phyloP scores from a whole-genome alignment of 2,797 vertebrate genomes.

The Galagoides demidoff region DNA sequence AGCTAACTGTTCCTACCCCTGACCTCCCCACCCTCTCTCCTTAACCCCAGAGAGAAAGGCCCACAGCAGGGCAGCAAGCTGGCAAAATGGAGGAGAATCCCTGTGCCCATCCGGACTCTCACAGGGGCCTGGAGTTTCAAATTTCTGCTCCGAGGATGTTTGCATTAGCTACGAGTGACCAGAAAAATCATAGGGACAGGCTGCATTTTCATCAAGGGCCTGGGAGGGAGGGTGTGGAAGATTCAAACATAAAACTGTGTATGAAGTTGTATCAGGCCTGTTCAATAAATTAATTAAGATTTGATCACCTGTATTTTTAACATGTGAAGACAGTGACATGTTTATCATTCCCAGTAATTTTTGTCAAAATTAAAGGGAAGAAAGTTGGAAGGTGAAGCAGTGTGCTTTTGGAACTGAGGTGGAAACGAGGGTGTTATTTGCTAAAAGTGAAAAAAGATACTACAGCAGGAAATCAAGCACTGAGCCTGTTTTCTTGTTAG shows the following conservation, averaged over 20 bases:
- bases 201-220: background rate
- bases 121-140: accelerated
- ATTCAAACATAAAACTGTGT: background rate
- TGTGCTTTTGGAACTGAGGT: background rate
- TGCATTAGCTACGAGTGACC: background rate
- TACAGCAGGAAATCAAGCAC: background rate
- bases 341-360: background rate
- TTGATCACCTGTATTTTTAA: conserved; percentile 41
- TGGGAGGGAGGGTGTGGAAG: background rate
- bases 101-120: background rate
- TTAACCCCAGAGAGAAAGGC: accelerated
- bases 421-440: background rate
- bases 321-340: background rate
- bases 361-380: background rate
- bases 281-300: background rate
- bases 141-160: background rate
- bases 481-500: background rate
- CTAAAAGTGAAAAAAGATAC: background rate
- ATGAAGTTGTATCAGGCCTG: background rate
- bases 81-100: background rate
- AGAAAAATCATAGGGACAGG: background rate
- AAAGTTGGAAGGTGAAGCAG: background rate
- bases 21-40: background rate
- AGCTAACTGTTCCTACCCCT: background rate
- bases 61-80: background rate